phyloP scores from a whole-genome alignment of 2,797 vertebrate genomes.

The Benthosema pterotum region DNA sequence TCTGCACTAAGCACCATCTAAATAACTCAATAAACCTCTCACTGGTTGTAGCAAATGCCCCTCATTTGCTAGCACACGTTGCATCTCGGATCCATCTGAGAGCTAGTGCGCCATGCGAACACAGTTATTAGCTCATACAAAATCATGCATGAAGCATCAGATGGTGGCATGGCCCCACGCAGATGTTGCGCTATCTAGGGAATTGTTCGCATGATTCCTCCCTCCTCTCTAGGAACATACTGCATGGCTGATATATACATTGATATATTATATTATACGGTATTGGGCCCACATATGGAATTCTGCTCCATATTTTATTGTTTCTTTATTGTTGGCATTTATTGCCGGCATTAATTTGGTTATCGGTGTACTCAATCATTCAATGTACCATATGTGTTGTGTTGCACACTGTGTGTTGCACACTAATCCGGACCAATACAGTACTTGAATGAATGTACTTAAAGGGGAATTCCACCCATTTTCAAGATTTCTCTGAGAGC shows the following conservation, averaged over 20 bases:
- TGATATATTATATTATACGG: neutral
- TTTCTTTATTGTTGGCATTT: no score
- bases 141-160: neutral
- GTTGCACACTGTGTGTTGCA: no score
- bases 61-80: neutral
- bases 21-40: neutral
- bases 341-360: no score
- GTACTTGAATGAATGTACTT: no score
- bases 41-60: neutral
- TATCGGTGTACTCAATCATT: no score
- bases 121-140: constrained; percentile 1
- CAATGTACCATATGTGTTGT: no score
- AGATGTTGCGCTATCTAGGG: constrained; percentile 1
- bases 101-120: neutral
- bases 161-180: neutral
- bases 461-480: no score
- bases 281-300: no score
- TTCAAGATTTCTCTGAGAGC: no score
- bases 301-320: no score
- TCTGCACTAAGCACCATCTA: no score
- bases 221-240: neutral
- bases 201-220: neutral
- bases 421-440: no score
- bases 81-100: neutral
- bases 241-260: constrained; percentile 1